These are phyloP conservation scores for Eristalis intricaria DNA, from an alignment of 2,888 invertebrate genomes.

Conservation along the genomic window DNA sequence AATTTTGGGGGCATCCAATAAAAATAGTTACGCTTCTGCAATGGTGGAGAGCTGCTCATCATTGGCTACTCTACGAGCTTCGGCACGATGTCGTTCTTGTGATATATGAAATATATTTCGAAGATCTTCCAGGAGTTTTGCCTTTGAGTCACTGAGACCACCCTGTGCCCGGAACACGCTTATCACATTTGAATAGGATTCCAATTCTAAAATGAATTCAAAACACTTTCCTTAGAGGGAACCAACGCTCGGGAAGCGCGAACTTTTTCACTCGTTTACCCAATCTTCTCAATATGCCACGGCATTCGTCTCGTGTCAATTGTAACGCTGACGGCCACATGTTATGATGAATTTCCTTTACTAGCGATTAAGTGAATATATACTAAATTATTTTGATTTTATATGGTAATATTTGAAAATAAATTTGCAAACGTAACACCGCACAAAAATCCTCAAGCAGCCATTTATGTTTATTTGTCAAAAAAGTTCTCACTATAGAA, in stretches of 20 bases:
- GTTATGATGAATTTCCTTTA: slow-evolving; percentile 73
- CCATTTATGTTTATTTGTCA: slow-evolving; percentile 78
- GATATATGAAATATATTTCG: slow-evolving; percentile 92
- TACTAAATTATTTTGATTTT: slow-evolving; percentile 73
- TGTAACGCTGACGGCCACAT: slow-evolving; percentile 82
- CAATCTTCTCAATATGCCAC: slow-evolving; percentile 92
- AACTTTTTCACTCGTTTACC: slow-evolving; percentile 82
- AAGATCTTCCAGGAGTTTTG: slow-evolving; percentile 91
- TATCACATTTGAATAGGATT: slow-evolving; percentile 94
- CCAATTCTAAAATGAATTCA: slow-evolving; percentile 86
- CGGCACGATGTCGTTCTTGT: slow-evolving; percentile 94
- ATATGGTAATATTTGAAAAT: slow-evolving; percentile 73
- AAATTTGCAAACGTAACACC: slow-evolving; percentile 76
- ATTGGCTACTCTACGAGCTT: slow-evolving; percentile 94
- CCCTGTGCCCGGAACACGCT: slow-evolving; percentile 97
- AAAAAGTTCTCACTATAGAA: slow-evolving; percentile 73
- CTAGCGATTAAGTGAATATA: slow-evolving; percentile 68
- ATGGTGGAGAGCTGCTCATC: slow-evolving; percentile 94
- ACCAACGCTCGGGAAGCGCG: slow-evolving; percentile 70
- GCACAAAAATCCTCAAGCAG: slow-evolving; percentile 76
- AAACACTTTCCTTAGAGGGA: slow-evolving; percentile 52
- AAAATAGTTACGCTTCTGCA: slow-evolving; percentile 90
- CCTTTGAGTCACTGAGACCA: slow-evolving; percentile 91
- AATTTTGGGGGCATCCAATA: slow-evolving; percentile 39
- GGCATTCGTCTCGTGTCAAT: slow-evolving; percentile 94